Evolutionary conservation across 2,113 vertebrate genomes (phyloP), one percentile per base, ranked within the genome.

Genomic region (Azemiops feae): DNA sequence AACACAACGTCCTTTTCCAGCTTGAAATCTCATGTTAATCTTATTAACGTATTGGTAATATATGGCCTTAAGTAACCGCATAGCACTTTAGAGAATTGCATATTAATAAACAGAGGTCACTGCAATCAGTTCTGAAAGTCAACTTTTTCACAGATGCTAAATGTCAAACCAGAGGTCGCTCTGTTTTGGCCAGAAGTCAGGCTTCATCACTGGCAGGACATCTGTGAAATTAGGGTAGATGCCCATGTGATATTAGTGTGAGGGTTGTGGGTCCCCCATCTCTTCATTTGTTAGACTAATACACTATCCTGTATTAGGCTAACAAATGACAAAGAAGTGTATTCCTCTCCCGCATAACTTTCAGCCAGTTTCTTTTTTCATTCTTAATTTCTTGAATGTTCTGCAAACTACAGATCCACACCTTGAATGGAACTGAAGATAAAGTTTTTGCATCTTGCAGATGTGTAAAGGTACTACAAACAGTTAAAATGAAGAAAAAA

Each of bases 51-150:
- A 97, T 95, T 95, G 93, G 93, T 95, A 93, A 92, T 1, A 23
- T 92, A 94, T 96, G 94, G 95, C 93, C 94, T 89, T 90, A 91
- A 34, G 95, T 92, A 2, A 94, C 94, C 92, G 91, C 93, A 94
- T 30, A 93, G 94, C 96, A 96, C 95, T 97, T 95, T 95, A 94
- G 54, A 94, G 96, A 96, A 97, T 96, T 97, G 92, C 93, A 86
- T 53, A 93, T 86, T 57, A 91, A 92, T 92, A 94, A 95, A 90
- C 92, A 94, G 89, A 88, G 85, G 90, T 89, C 93, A 94, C 88
- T 81, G 93, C 50, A 53, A 6, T 92, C 81, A 53, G 18, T 50
- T 45, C 54, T 20, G 60, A 90, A 94, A 94, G 92, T 88, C 89
- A 27, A 60, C 94, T 94, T 94, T 94, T 93, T 95, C 94, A 92